A percentile compares a stretch with the other conserved stretches of the same genome.
These are phyloP conservation scores for Pachyrhynchus sulphureomaculatus DNA, from an alignment of 1,140 invertebrate genomes.

Conservation along the genomic window DNA sequence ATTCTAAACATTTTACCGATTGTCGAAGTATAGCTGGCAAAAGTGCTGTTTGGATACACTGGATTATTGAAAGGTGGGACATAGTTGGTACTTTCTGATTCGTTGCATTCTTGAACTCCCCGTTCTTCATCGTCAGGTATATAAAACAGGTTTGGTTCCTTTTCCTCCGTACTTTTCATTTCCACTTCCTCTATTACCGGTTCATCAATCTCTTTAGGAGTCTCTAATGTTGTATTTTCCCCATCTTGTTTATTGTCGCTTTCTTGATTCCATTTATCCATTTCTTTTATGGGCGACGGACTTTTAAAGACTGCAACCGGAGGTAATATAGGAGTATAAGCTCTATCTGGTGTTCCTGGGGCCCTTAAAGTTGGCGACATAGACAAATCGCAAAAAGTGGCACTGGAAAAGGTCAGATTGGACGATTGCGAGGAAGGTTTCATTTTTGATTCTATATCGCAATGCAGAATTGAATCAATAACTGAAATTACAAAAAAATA, in stretches of 20 bases:
- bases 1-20: slow-evolving; percentile 47
- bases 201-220: no score
- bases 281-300: background rate
- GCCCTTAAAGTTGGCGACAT: slow-evolving; percentile 26
- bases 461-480: slow-evolving; percentile 43
- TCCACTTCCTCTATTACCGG: slow-evolving; percentile 1
- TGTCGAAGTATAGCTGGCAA: slow-evolving; percentile 44
- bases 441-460: slow-evolving; percentile 41
- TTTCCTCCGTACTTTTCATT: background rate
- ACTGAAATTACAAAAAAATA: slow-evolving; percentile 31
- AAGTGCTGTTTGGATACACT: slow-evolving; percentile 49
- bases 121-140: slow-evolving; percentile 46
- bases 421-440: slow-evolving; percentile 31
- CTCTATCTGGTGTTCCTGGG: background rate
- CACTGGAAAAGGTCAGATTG: slow-evolving; percentile 38
- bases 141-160: slow-evolving; percentile 40
- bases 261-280: background rate
- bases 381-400: slow-evolving; percentile 2
- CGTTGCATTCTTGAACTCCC: slow-evolving; percentile 18
- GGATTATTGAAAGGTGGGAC: slow-evolving; percentile 52
- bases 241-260: no score
- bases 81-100: slow-evolving; percentile 39
- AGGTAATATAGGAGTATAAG: slow-evolving; percentile 11
- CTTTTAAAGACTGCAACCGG: background rate
- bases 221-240: no score